phyloP scores from a whole-genome alignment of 2,797 vertebrate genomes.

The Parotocinclus haroldoi region DNA sequence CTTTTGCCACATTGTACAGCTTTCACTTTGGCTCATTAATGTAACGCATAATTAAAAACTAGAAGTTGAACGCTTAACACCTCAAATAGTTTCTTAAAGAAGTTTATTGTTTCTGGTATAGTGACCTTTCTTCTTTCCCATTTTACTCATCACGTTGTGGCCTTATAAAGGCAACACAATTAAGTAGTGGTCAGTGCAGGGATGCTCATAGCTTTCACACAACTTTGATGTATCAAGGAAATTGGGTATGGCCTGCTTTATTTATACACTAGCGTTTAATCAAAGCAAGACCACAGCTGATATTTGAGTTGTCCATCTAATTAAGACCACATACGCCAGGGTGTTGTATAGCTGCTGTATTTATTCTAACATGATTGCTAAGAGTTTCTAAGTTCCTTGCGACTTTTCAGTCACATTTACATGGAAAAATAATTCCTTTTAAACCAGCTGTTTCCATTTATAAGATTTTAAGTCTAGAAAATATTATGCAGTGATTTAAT shows the following conservation, averaged over 20 bases:
- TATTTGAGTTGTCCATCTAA: conserved; percentile 60
- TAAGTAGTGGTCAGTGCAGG: conserved; percentile 48
- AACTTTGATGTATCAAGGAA: conserved; percentile 72
- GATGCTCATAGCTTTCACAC: conserved; percentile 63
- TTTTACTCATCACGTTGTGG: conserved; percentile 29
- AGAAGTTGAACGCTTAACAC: conserved; percentile 3
- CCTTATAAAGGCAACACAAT: conserved; percentile 39
- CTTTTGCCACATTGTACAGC: not conserved
- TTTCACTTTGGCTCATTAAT: not conserved
- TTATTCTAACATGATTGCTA: conserved; percentile 23
- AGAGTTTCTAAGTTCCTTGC: conserved; percentile 11
- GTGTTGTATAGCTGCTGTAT: conserved; percentile 27
- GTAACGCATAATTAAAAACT: not conserved
- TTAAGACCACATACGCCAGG: conserved; percentile 58
- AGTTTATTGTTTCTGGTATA: not conserved
- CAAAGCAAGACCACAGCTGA: conserved; percentile 55
- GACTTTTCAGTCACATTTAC: conserved; percentile 6
- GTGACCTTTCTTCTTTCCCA: conserved; percentile 12
- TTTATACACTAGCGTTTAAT: conserved; percentile 70
- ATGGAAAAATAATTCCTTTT: no score
- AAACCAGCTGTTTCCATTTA: no score
- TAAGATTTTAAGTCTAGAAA: no score
- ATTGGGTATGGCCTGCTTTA: conserved; percentile 50
- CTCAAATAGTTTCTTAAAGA: conserved; percentile 5
- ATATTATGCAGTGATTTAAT: no score